A percentile compares a stretch with the other conserved stretches of the same genome.
phyloP scores from a whole-genome alignment of 1,140 invertebrate species.

The Neotoxoptera formosana region DNA sequence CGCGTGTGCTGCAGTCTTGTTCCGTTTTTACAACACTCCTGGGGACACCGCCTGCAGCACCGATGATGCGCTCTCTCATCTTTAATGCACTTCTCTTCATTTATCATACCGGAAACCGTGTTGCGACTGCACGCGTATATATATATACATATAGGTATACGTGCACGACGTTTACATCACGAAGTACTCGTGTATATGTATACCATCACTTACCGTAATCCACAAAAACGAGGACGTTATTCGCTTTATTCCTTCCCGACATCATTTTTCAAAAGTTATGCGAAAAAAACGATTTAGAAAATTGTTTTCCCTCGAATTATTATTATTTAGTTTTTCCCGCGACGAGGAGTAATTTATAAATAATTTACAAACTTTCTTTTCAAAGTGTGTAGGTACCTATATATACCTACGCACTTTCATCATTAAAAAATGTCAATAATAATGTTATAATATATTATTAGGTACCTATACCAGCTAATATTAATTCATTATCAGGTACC shows the following conservation, averaged over 20 bases:
- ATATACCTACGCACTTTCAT: too few species aligned
- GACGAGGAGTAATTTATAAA: neutral
- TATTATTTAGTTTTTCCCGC: neutral
- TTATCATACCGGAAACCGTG: conserved; percentile 55
- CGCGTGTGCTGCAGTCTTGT: conserved; percentile 50
- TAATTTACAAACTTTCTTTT: neutral
- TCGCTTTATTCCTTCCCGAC: neutral
- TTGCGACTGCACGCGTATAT: neutral
- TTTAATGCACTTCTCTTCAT: conserved; percentile 57
- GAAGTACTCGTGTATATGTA: neutral
- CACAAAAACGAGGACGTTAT: neutral
- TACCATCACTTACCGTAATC: conserved; percentile 47
- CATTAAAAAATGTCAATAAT: neutral
- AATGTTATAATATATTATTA: neutral
- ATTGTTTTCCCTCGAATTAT: neutral
- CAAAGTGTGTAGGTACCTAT: neutral
- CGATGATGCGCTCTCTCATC: conserved; percentile 51
- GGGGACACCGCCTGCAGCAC: too few species aligned
- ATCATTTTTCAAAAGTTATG: conserved; percentile 35
- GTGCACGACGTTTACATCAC: neutral
- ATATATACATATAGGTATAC: neutral
- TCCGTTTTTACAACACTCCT: conserved; percentile 57
- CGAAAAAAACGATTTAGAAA: neutral
- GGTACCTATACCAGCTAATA: neutral
- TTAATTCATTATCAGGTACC: neutral